phyloP scores from a whole-genome alignment of 2,888 invertebrate genomes.

The Coremacera marginata region DNA sequence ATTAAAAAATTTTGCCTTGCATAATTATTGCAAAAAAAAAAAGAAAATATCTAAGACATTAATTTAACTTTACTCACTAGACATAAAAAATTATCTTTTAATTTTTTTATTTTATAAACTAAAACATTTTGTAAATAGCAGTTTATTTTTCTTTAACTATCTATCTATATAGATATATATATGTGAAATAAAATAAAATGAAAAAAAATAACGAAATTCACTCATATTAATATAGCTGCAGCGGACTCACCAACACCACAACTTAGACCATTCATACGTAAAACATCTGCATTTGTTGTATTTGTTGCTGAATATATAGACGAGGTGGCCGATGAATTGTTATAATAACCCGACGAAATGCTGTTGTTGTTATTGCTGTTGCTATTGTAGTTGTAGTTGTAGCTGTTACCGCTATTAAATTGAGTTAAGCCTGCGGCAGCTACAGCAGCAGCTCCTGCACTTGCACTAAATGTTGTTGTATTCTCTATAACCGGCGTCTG shows the following conservation, averaged over 20 bases:
- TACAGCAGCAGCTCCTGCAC: constrained; percentile 41
- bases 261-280: constrained; percentile 69
- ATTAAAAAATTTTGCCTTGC: neutral
- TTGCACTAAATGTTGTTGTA: constrained; percentile 52
- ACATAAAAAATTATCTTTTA: neutral
- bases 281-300: constrained; percentile 49
- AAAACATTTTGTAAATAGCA: constrained; percentile 20
- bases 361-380: constrained; percentile 48
- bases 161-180: neutral
- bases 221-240: constrained; percentile 64
- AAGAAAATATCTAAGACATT: neutral
- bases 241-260: constrained; percentile 69
- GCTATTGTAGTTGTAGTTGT: constrained; percentile 33
- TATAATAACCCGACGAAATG: constrained; percentile 39
- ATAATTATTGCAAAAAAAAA: neutral
- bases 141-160: constrained; percentile 36
- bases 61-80: neutral
- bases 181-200: constrained; percentile 37
- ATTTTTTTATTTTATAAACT: neutral
- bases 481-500: constrained; percentile 80
- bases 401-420: constrained; percentile 2
- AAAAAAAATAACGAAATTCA: constrained; percentile 34
- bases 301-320: constrained; percentile 58
- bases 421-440: constrained; percentile 10
- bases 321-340: constrained; percentile 54